phyloP scores from a whole-genome alignment of 2,797 vertebrate species.

The Eospalax fontanierii region DNA sequence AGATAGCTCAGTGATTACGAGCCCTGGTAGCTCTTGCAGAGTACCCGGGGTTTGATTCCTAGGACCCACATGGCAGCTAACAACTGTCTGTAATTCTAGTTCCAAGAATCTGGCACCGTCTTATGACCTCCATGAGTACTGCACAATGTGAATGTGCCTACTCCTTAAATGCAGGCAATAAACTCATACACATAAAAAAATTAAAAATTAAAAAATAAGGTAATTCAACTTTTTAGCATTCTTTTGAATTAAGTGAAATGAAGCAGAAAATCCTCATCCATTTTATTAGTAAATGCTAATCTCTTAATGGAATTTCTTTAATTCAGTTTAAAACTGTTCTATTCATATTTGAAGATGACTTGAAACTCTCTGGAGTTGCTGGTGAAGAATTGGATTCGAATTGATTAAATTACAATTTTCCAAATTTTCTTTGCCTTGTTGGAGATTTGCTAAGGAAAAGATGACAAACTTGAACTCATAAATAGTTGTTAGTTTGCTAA shows the following conservation, averaged over 20 bases:
- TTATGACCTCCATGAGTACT: too few relatives aligned
- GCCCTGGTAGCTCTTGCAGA: too few relatives aligned
- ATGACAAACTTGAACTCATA: not conserved
- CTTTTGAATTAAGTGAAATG: constrained; percentile 26
- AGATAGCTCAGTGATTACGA: too few relatives aligned
- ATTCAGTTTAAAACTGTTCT: constrained; percentile 15
- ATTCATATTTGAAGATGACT: constrained; percentile 16
- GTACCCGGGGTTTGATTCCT: too few relatives aligned
- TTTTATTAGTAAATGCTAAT: constrained; percentile 36
- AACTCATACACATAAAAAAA: too few relatives aligned
- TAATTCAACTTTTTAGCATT: constrained; percentile 13
- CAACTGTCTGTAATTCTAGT: too few relatives aligned
- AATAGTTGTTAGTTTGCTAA: not conserved
- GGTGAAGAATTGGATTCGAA: not conserved
- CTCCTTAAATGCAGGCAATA: too few relatives aligned
- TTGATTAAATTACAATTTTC: not conserved
- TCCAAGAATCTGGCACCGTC: too few relatives aligned
- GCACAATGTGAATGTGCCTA: too few relatives aligned
- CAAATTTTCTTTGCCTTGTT: constrained; percentile 8
- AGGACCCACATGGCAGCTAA: too few relatives aligned
- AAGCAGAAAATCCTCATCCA: not conserved
- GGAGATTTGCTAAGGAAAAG: not conserved
- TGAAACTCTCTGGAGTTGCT: not conserved
- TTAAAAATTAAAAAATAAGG: too few relatives aligned
- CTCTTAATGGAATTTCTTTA: not conserved